phyloP scores from a whole-genome alignment of 2,888 invertebrate genomes.

The Ganaspis brasiliensis region DNA sequence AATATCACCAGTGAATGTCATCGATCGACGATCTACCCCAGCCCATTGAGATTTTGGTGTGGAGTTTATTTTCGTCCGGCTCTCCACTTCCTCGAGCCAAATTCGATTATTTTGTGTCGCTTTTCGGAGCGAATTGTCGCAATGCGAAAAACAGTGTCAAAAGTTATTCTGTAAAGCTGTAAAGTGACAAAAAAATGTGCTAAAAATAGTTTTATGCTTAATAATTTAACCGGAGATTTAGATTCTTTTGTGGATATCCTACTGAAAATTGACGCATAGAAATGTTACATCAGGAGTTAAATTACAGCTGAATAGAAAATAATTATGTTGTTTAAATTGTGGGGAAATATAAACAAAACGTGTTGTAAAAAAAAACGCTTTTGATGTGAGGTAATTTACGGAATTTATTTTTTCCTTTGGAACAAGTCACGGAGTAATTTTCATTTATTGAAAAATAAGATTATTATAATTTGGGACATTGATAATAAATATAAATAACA shows the following conservation, averaged over 20 bases:
- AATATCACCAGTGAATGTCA: slow-evolving; percentile 36
- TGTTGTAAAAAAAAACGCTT: neutral
- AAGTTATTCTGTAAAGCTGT: neutral
- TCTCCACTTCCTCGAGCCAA: slow-evolving; percentile 40
- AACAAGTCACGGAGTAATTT: no score
- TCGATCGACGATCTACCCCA: slow-evolving; percentile 35
- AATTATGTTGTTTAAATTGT: neutral
- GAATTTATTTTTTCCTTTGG: neutral
- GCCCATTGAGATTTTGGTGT: slow-evolving; percentile 36
- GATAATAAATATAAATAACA: no score
- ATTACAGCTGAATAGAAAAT: neutral
- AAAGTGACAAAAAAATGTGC: neutral
- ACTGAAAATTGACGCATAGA: neutral
- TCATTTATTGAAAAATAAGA: no score
- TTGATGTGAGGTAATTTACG: slow-evolving; percentile 15
- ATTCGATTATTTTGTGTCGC: slow-evolving; percentile 42
- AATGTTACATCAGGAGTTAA: slow-evolving; percentile 1
- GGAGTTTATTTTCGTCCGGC: slow-evolving; percentile 25
- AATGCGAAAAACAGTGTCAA: slow-evolving; percentile 25
- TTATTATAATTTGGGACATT: no score
- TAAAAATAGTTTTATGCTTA: neutral
- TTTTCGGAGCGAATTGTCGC: slow-evolving; percentile 33
- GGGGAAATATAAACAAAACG: no score
- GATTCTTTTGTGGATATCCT: no score
- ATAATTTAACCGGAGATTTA: no score